Evolutionary conservation across 2,113 vertebrate genomes (phyloP).

Genomic region (Rafetus swinhoei): DNA sequence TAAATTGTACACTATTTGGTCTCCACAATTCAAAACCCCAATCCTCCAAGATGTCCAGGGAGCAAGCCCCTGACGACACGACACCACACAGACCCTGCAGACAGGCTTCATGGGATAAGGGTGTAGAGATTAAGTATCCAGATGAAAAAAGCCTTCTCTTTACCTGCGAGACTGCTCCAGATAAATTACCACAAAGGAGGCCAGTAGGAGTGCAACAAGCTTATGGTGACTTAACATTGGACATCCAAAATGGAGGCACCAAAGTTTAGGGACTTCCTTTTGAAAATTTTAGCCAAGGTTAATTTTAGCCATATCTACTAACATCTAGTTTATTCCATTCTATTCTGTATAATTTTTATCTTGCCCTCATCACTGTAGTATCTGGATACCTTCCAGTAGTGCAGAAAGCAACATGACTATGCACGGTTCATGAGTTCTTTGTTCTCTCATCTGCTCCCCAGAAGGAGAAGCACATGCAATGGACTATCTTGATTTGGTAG

Average conservation of each 20-base stretch:
- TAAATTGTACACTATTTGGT: not conserved
- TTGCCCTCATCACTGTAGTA: not conserved
- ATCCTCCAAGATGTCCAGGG: too few relatives aligned
- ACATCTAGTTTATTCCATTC: not conserved
- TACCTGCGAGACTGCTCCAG: not conserved
- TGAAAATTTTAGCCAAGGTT: not conserved
- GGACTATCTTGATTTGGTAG: not conserved
- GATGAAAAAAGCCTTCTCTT: not conserved
- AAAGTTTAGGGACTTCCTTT: rapidly evolving
- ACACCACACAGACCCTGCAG: not conserved
- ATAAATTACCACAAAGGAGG: not conserved
- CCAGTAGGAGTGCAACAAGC: not conserved
- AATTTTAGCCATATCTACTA: too few relatives aligned
- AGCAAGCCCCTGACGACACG: not conserved
- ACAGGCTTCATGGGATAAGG: not conserved
- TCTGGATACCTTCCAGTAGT: not conserved
- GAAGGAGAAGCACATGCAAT: not conserved
- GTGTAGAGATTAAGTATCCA: not conserved
- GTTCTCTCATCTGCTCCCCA: not conserved
- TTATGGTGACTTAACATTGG: not conserved
- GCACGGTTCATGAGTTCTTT: not conserved
- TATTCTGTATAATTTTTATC: not conserved
- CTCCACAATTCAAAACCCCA: not conserved
- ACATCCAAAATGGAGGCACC: not conserved
- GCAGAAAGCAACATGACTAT: not conserved